Conservation (phyloP, 2,888 invertebrate genomes). For the Zaprionus obscuricornis region DNA sequence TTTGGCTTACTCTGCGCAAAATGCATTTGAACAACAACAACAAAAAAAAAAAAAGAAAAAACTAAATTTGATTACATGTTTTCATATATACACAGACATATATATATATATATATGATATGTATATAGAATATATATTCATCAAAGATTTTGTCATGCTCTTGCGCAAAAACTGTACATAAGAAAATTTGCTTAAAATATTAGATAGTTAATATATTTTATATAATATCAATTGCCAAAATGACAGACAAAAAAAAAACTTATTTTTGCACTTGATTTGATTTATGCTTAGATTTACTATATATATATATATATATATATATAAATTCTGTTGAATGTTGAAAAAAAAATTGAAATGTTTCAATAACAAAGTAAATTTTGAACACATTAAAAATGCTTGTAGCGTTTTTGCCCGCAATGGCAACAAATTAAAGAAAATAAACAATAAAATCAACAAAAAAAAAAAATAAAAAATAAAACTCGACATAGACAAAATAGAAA, state of each 20-base stretch:
- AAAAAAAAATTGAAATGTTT: constrained; percentile 44
- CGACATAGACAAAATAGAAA: not conserved
- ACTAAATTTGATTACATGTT: constrained; percentile 22
- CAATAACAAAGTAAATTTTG: constrained; percentile 41
- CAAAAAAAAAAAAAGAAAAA: not conserved
- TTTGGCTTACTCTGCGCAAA: constrained; percentile 45
- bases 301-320: no score
- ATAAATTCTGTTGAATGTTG: no score
- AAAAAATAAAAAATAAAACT: constrained; percentile 4
- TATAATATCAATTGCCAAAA: no score
- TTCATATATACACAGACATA: constrained; percentile 16
- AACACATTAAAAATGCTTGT: constrained; percentile 29
- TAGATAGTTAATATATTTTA: no score
- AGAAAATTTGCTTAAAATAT: no score
- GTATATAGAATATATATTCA: constrained; percentile 6
- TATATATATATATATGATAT: constrained; percentile 12
- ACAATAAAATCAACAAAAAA: constrained; percentile 4
- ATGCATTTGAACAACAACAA: constrained; percentile 9
- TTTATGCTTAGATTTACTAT: not conserved
- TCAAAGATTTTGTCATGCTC: no score
- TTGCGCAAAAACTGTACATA: no score
- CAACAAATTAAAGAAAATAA: constrained; percentile 53
- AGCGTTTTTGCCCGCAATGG: constrained; percentile 24
- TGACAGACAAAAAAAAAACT: no score
- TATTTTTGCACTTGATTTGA: no score